Base-by-base conservation (phyloP, 2,888 invertebrate species). In the Pollenia griseotomentosa region DNA sequence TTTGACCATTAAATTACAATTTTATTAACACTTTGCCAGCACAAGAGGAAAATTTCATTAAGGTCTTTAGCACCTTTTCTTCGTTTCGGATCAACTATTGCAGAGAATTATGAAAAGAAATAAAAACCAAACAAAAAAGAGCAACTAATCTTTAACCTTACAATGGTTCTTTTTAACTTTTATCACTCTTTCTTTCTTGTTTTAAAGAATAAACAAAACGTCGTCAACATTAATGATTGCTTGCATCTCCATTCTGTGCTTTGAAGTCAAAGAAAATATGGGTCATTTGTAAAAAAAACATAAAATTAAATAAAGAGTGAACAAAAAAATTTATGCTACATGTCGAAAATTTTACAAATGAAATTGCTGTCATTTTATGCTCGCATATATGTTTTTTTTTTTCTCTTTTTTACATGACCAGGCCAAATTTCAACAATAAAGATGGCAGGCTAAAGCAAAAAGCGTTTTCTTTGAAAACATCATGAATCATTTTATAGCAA, bases 51-150 rank as follows among this genome's bases (percentile, higher is more conserved):
- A 48, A 46, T 78, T 73, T 81, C 85, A 63, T 82, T 85, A 57
- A 85, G 77, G 66, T 85, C 66, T 78, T 85, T 85, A 82, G 65
- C 82, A 82, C 85, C 78, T 82, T 75, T 75, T 66, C 19, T 80
- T 19, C 70, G 12, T 51, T 44, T 44, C 40, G 55, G 5, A 16
- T 19, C 44, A 65, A 46, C 16, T 65, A 44, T 16, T 44, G 12
- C 23, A 61, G 40, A 11, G n/a, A 33, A 33, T 33, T 33, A 33
- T 33, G 68, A 19, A 33, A 59, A 40, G 9, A 19, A 53, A 71
- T 19, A 46, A 16, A 55, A 71, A 44, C n/a, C 19, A 42, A 53
- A 53, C 19, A 68, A 68, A 57, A 23, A 14, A 79, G 42, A 44
- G n/a, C 42, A 51, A 57, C 44, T 66, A 55, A 66, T 57, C 55